phyloP scores from a whole-genome alignment of 2,888 invertebrate species.

The Sarcophaga rosellei region DNA sequence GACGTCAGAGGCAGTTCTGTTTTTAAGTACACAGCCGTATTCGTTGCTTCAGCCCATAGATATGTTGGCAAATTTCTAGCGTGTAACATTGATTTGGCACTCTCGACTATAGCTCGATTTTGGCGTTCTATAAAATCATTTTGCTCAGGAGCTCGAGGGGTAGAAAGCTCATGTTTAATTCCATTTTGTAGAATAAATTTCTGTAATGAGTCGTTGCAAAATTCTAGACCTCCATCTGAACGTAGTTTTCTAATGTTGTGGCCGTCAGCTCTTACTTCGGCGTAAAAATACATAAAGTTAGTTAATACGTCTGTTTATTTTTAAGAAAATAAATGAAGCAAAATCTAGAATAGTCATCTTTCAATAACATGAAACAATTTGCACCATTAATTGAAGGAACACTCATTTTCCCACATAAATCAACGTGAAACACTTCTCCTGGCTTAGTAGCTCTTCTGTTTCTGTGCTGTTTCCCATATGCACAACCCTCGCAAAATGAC shows the following conservation, averaged over 20 bases:
- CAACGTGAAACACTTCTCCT: constrained; percentile 66
- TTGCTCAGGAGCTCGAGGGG: background rate
- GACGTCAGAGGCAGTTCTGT: too few species aligned
- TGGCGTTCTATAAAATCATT: too few species aligned
- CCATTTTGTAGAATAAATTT: constrained; percentile 7
- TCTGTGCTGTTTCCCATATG: too few species aligned
- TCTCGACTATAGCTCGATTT: too few species aligned
- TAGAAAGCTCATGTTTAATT: constrained; percentile 58
- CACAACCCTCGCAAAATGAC: background rate
- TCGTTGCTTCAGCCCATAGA: too few species aligned
- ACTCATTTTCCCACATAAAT: constrained; percentile 68
- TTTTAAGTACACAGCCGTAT: too few species aligned
- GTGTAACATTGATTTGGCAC: too few species aligned
- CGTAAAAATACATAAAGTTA: constrained; percentile 58
- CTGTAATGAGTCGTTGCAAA: constrained; percentile 51
- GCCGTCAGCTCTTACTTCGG: constrained; percentile 59
- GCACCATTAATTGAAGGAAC: constrained; percentile 65
- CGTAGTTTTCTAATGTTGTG: constrained; percentile 56
- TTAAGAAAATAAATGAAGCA: constrained; percentile 67
- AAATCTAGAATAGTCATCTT: constrained; percentile 68
- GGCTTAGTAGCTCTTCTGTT: background rate
- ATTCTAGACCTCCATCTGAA: constrained; percentile 61
- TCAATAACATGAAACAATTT: constrained; percentile 69
- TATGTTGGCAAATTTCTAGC: too few species aligned
- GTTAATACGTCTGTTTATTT: constrained; percentile 62